Base-by-base conservation (phyloP, 1,140 invertebrate species). In the Caenorhabditis remanei region DNA sequence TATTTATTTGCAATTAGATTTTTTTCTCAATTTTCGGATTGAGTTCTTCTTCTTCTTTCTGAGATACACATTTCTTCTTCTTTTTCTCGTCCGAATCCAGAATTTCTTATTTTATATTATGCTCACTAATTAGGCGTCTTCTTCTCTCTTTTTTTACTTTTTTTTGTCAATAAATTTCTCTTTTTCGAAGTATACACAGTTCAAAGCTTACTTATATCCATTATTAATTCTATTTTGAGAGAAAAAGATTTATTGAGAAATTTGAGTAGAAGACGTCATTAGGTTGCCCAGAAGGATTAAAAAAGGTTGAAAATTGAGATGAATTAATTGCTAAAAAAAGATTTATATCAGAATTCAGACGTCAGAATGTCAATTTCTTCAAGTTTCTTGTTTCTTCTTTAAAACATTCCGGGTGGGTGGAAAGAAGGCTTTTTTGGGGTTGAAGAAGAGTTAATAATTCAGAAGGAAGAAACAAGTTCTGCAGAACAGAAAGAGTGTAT, bases 311-410 rank as follows among this genome's bases (percentile, higher is more conserved):
- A 24, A 79, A 79, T n/a, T 65, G 14, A 19, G 55, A 65, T 16
- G 21, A 65, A n/a, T 8, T 9, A 65, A 65, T n/a, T 65, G 32
- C 40, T 0, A 41, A 65, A 65, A 65, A 61, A 61, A 7, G n/a
- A 14, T n/a, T 19, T 58, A 19, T 19, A 58, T 65, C 1, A 40
- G 63, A 43, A 71, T 79, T 79, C 71, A 79, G 71, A 79, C 71
- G 71, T 79, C 71, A 79, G 71, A 79, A 79, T 79, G 46, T 46
- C 71, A 40, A 79, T 41, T 24, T 19, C 65, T 71, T 65, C 24
- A 40, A 21, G 40, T 71, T 71, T 71, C 41, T 53, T 79, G 21
- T 53, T 79, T 11, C n/a, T 50, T 24, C 53, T 50, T 53, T 79
- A 14, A 19, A 19, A 11, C 2, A 13, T 13, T 41, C 21, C 24